Evolutionary conservation across 1,140 invertebrate genomes (phyloP).

Genomic region (Rhopalosiphum padi): DNA sequence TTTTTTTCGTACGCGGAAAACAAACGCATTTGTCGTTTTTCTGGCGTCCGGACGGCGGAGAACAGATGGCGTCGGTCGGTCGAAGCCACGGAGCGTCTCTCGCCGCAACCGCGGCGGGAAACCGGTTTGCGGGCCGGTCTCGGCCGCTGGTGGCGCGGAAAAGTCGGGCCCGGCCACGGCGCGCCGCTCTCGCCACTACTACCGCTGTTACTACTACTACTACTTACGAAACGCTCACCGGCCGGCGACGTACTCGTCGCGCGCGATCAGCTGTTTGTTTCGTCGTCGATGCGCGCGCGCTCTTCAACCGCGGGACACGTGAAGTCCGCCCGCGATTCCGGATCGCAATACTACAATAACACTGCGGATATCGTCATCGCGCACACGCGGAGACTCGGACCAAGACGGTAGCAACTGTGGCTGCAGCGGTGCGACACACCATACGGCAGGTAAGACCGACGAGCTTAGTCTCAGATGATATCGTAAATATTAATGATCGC

Average conservation of each 20-base stretch:
- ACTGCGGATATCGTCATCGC: not conserved
- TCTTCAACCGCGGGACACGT: not conserved
- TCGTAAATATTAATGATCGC: too few relatives aligned
- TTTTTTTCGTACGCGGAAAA: not conserved
- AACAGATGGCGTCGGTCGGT: conserved; percentile 36
- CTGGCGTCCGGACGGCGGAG: not conserved
- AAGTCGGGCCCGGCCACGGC: not conserved
- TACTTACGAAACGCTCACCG: conserved; percentile 21
- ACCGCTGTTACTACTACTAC: not conserved
- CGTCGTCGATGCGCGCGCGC: not conserved
- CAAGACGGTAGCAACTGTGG: not conserved
- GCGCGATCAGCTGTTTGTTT: not conserved
- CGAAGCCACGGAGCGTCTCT: not conserved
- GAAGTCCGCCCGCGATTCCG: not conserved
- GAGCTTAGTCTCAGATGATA: not conserved
- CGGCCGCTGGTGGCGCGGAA: not conserved
- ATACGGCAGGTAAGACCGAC: not conserved
- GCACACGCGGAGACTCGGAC: not conserved
- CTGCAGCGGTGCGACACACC: not conserved
- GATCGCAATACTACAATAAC: not conserved
- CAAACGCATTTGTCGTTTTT: not conserved
- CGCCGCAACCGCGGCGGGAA: not conserved
- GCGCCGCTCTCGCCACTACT: not conserved
- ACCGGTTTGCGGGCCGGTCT: conserved; percentile 2
- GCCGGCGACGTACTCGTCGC: conserved; percentile 19